These are phyloP conservation scores for Pachypeltis micranthus DNA, from an alignment of 1,140 invertebrate genomes.

Conservation along the genomic window DNA sequence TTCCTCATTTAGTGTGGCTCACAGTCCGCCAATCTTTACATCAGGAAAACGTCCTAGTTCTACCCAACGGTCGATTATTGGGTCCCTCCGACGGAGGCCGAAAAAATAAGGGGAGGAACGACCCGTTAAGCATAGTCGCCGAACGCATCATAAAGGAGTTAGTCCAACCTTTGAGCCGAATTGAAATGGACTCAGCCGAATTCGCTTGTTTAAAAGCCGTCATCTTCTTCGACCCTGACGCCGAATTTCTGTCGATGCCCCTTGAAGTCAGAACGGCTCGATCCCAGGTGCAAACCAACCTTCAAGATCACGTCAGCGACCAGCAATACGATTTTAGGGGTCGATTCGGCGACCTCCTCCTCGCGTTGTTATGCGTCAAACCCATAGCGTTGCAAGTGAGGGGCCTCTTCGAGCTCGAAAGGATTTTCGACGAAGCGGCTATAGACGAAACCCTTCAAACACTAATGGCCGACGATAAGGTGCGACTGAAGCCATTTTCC, in stretches of 20 bases:
- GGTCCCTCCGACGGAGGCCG: slow-evolving; percentile 43
- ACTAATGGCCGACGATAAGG: background rate
- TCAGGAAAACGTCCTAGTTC: slow-evolving; percentile 72
- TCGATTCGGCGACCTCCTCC: slow-evolving; percentile 87
- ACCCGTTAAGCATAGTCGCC: slow-evolving; percentile 55
- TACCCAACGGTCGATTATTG: slow-evolving; percentile 93
- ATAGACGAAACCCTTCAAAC: slow-evolving; percentile 50
- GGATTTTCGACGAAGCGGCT: slow-evolving; percentile 86
- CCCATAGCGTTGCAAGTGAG: slow-evolving; percentile 99
- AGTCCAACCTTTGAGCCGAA: slow-evolving; percentile 79
- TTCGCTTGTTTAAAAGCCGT: slow-evolving; percentile 95
- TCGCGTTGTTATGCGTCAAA: slow-evolving; percentile 85
- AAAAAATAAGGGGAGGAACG: background rate
- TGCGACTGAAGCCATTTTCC: background rate
- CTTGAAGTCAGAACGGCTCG: slow-evolving; percentile 74
- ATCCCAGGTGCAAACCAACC: slow-evolving; percentile 88
- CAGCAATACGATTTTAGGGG: slow-evolving; percentile 89
- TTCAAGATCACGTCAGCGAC: slow-evolving; percentile 97
- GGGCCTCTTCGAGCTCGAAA: slow-evolving; percentile 95
- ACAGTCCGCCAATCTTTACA: slow-evolving; percentile 83
- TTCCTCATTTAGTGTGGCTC: slow-evolving; percentile 78
- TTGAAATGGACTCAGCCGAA: slow-evolving; percentile 92
- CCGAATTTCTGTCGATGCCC: slow-evolving; percentile 76
- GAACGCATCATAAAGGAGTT: slow-evolving; percentile 89
- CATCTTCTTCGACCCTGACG: slow-evolving; percentile 96